Conservation (phyloP, 2,797 vertebrate genomes). For the Molossus molossus region DNA sequence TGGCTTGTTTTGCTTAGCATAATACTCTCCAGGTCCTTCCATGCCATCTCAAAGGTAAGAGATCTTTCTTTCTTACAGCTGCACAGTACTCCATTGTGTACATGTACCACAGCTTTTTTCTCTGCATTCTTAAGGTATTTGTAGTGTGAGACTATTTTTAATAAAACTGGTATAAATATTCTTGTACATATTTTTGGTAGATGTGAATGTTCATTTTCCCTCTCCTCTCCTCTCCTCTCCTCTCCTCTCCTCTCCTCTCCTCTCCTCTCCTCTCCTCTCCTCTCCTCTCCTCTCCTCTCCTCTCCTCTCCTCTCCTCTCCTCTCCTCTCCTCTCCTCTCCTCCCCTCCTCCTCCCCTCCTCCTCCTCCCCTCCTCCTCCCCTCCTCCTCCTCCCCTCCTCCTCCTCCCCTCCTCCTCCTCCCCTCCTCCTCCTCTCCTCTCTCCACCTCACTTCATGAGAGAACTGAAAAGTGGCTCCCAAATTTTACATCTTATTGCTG, state of each 20-base stretch:
- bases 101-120: not conserved
- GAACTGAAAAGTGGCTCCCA: not conserved
- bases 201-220: not conserved
- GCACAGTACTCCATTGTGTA: too few relatives aligned
- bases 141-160: constrained; percentile 13
- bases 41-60: too few relatives aligned
- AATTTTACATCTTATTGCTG: constrained; percentile 22
- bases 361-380: too few relatives aligned
- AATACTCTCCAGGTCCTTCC: too few relatives aligned
- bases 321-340: not conserved
- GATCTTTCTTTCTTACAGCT: too few relatives aligned
- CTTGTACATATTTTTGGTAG: not conserved
- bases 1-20: too few relatives aligned
- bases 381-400: not conserved
- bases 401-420: too few relatives aligned
- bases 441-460: not conserved
- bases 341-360: too few relatives aligned
- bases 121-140: constrained; percentile 14
- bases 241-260: not conserved
- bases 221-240: not conserved
- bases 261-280: not conserved
- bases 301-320: not conserved
- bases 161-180: not conserved
- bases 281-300: not conserved
- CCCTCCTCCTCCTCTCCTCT: not conserved